Conservation (phyloP, 2,797 vertebrate genomes). For the Phoebastria nigripes region DNA sequence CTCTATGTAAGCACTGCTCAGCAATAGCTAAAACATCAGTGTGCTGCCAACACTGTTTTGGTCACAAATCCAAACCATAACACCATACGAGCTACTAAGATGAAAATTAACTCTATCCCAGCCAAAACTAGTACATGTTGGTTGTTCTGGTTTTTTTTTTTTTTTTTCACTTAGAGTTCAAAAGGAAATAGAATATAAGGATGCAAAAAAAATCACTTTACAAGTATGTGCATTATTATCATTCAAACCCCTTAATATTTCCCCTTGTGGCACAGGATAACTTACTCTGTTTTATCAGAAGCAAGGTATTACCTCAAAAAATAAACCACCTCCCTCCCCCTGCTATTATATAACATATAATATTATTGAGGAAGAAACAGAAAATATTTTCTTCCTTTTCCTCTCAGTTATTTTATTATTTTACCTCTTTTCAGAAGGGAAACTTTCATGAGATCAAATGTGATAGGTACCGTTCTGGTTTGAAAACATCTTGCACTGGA, state of each 20-base stretch:
- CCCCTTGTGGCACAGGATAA: not conserved
- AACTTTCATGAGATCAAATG: not conserved
- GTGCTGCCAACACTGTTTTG: not conserved
- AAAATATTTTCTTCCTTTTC: not conserved
- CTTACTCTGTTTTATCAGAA: not conserved
- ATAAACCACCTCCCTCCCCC: not conserved
- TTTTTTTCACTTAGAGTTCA: not conserved
- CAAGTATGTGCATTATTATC: not conserved
- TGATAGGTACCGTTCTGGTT: not conserved
- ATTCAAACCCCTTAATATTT: not conserved
- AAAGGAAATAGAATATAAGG: not conserved
- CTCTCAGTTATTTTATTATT: not conserved
- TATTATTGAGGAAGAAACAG: not conserved
- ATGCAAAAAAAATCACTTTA: not conserved
- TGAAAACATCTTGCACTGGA: not conserved
- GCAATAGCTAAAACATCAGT: not conserved
- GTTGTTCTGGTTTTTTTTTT: no score
- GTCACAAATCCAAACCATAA: not conserved
- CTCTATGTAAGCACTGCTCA: not conserved
- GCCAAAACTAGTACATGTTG: not conserved
- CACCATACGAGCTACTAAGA: not conserved
- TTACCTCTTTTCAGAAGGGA: not conserved
- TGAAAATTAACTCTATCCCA: not conserved
- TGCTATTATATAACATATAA: not conserved
- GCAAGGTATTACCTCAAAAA: not conserved